These are phyloP conservation scores for Sminthopsis crassicaudata DNA, from an alignment of 2,113 vertebrate species.

Conservation along the genomic window DNA sequence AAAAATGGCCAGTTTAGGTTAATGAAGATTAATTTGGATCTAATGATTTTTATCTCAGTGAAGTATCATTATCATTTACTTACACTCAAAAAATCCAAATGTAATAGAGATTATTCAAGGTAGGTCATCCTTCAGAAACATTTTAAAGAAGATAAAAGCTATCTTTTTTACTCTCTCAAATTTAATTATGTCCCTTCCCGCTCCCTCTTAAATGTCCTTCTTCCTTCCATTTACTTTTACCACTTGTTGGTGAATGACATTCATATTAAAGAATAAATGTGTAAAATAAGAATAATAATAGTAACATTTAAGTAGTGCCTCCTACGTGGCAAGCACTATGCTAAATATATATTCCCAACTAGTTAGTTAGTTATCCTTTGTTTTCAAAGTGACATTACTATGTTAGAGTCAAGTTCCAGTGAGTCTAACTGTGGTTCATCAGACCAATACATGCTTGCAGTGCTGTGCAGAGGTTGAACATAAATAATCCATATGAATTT, in stretches of 20 bases:
- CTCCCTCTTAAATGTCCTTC: neutral
- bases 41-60: slow-evolving; percentile 33
- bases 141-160: neutral
- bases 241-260: neutral
- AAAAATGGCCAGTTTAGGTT: slow-evolving; percentile 32
- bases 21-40: slow-evolving; percentile 40
- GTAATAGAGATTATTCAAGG: neutral
- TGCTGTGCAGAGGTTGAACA: no score
- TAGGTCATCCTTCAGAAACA: neutral
- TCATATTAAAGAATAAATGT: neutral
- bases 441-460: no score
- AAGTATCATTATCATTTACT: slow-evolving; percentile 30
- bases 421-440: no score
- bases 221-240: neutral
- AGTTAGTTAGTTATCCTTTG: no score
- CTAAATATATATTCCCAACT: neutral
- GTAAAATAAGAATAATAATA: neutral
- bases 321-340: neutral
- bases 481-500: no score
- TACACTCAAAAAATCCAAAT: slow-evolving; percentile 38
- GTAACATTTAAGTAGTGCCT: neutral
- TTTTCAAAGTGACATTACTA: no score
- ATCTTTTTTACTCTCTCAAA: neutral
- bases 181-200: neutral
- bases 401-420: no score